Base-by-base conservation (phyloP, 2,797 vertebrate genomes). In the Pelochelys cantorii region DNA sequence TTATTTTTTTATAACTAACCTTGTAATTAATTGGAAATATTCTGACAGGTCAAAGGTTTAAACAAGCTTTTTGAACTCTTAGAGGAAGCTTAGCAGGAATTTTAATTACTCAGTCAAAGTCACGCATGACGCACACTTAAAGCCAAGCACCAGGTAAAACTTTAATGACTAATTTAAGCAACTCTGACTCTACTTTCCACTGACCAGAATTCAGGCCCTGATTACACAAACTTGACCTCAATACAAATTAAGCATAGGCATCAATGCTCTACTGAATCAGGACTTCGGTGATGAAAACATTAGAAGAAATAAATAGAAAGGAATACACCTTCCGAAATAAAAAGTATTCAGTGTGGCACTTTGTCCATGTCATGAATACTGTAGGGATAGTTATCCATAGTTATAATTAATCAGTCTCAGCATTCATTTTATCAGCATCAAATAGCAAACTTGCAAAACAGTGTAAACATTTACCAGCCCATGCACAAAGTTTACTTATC, bases 1-100 rank as follows among this genome's bases (percentile, higher is more conserved):
- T 29, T 17, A 42, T 82, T 90, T 37, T 25, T 84, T 81, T 0
- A 0, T 31, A 27, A 56, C 90, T 17, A 18, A 10, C 65, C 90
- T 60, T 62, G 34, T 25, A 88, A 86, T 92, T 96, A 89, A 82
- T 88, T 57, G 86, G 86, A 94, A 96, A 90, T 86, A 29, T 85
- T 71, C 84, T 2, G 15, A 27, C 68, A 92, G 93, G 95, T 96
- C 96, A 97, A 93, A 96, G 95, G 95, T 95, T 97, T 88, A 71
- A 94, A 92, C 0, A 71, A 86, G 91, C 3, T 42, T 89, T 95
- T 88, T 91, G 93, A 94, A 79, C 95, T 92, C 96, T 81, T 25
- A 80, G 87, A 95, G 87, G 83, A 96, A 82, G 87, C 90, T 92
- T 27, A 53, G 53, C 79, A 94, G 96, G 97, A 98, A 98, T 97